These are phyloP conservation scores for Egretta garzetta DNA, from an alignment of 2,113 vertebrate species.

Conservation along the genomic window DNA sequence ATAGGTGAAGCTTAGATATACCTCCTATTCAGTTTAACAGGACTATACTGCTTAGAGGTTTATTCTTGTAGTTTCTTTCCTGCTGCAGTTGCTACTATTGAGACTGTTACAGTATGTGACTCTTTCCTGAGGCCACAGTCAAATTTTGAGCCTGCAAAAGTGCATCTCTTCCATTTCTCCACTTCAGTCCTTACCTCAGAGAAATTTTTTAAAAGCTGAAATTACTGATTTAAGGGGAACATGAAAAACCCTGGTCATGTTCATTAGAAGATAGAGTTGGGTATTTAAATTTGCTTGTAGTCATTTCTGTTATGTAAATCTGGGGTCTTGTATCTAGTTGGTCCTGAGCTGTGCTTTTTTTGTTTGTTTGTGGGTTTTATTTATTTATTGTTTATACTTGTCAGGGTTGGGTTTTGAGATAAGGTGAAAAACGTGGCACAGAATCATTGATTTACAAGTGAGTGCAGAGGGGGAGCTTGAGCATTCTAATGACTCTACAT, in stretches of 20 bases:
- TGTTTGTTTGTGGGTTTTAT: background rate
- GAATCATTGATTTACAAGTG: background rate
- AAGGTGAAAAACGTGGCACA: background rate
- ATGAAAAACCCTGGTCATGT: background rate
- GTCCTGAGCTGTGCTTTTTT: background rate
- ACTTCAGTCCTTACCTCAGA: background rate
- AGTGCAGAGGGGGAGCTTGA: background rate
- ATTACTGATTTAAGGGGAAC: background rate
- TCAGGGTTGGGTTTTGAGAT: background rate
- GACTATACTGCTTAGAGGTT: background rate
- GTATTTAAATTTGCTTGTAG: background rate
- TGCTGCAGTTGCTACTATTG: background rate
- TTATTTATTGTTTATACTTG: background rate
- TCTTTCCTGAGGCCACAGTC: background rate
- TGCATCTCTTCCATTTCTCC: background rate
- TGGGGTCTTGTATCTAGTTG: rapidly evolving
- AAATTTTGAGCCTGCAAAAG: background rate
- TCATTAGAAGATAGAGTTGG: background rate
- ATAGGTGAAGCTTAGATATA: background rate
- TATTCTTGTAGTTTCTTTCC: background rate
- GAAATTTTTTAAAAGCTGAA: background rate
- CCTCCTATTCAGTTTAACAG: background rate
- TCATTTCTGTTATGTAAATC: background rate
- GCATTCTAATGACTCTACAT: background rate
- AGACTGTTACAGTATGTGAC: background rate